Evolutionary conservation across 2,797 vertebrate genomes (phyloP).

Genomic region (Syngnathus acus): DNA sequence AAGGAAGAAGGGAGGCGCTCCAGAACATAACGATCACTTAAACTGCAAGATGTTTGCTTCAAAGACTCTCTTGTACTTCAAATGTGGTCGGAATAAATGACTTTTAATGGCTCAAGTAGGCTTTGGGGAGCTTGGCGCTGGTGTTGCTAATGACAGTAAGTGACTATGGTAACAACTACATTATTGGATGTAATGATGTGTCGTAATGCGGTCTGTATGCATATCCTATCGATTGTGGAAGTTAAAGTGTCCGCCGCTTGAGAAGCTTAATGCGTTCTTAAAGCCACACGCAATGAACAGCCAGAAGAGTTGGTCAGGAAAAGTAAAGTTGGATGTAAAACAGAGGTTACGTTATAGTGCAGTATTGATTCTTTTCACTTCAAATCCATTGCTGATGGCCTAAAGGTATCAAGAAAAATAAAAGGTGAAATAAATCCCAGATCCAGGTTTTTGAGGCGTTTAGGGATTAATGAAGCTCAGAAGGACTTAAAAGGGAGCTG

Average conservation of each 20-base stretch:
- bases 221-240: background rate
- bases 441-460: slow-evolving; percentile 47
- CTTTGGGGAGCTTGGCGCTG: background rate
- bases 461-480: slow-evolving; percentile 52
- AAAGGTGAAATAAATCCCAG: slow-evolving; percentile 47
- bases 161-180: background rate
- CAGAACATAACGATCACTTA: background rate
- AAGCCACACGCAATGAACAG: slow-evolving; percentile 11
- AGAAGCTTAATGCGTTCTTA: slow-evolving; percentile 16
- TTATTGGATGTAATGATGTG: background rate
- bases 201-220: background rate
- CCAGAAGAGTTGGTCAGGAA: slow-evolving; percentile 10
- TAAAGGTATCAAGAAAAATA: slow-evolving; percentile 50
- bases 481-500: slow-evolving; percentile 43
- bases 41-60: background rate
- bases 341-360: slow-evolving; percentile 53
- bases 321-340: slow-evolving; percentile 46
- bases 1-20: slow-evolving; percentile 6
- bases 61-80: background rate
- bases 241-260: slow-evolving; percentile 11
- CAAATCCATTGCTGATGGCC: slow-evolving; percentile 44
- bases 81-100: background rate
- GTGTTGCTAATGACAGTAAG: slow-evolving; percentile 6
- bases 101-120: background rate
- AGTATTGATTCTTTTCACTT: slow-evolving; percentile 56